Evolutionary conservation across 2,113 vertebrate species (phyloP), one percentile per base, ranked within the genome.

Genomic region (Microcebus murinus): DNA sequence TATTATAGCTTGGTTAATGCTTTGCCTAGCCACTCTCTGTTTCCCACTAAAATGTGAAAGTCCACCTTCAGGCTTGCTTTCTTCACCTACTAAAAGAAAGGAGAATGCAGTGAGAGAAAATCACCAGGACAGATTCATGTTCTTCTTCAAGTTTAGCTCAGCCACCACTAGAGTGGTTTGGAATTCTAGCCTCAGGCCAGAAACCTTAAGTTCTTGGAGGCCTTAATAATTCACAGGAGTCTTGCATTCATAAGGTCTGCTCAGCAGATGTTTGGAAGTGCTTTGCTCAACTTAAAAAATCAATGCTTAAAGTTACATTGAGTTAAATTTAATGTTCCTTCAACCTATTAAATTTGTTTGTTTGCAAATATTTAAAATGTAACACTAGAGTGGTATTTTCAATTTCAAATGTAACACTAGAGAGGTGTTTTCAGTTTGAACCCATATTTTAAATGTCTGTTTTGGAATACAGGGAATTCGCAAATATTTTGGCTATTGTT

Each of bases 81-180:
- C 59, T 73, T 86, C 45, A n/a, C 52, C 67, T 63, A 63, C 42
- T 25, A 31, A 94, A 94, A 90, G 91, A 71, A n/a, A 74, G 45
- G 27, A 95, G 95, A 94, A 97, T 67, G 12, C 71, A 93, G 95
- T 85, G 67, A 68, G 65, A 96, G 91, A 96, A 97, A 97, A 96
- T 80, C 31, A 4, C 94, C 91, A 70, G 88, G 73, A 25, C 3
- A 2, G 12, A 18, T 29, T 67, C 42, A 4, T 59, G 23, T 94
- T 81, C 63, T 90, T 67, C 52, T 57, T 83, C 42, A 29, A 1
- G 1, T 63, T 86, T 74, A n/a, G 10, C 50, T 48, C 81, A 83
- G 45, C 18, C 34, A 13, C 63, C 3, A 20, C 36, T 31, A 17
- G 71, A 50, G 45, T 23, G 42, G 48, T 90, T 85, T 74, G 81